A percentile compares a stretch with the other conserved stretches of the same genome.
These are phyloP conservation scores for Oscheius sp. DNA, from an alignment of 2,888 invertebrate species.

Conservation along the genomic window DNA sequence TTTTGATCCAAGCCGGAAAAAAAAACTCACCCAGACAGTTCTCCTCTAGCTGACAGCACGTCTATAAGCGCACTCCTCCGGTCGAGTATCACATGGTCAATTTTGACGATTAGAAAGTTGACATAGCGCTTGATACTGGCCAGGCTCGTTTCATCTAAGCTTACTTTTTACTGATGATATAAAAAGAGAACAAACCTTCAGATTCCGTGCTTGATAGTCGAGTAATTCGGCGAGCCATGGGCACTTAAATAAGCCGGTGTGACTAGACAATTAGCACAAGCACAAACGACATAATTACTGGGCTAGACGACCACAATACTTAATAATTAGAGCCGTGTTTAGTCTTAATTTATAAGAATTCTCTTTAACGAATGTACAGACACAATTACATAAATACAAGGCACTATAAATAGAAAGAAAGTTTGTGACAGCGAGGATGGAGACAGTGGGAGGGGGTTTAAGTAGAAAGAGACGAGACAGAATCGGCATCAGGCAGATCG, in stretches of 20 bases:
- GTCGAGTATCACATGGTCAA: slow-evolving; percentile 48
- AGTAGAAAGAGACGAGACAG: slow-evolving; percentile 10
- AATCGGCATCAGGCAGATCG: slow-evolving; percentile 29
- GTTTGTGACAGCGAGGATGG: neutral
- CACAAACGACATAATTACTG: too few relatives aligned
- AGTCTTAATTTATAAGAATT: too few relatives aligned
- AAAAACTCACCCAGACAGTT: slow-evolving; percentile 38
- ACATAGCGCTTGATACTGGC: slow-evolving; percentile 8
- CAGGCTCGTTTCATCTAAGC: slow-evolving; percentile 18
- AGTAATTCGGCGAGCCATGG: too few relatives aligned
- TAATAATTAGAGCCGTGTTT: too few relatives aligned
- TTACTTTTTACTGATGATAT: too few relatives aligned
- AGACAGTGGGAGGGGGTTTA: neutral
- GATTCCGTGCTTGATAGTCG: too few relatives aligned
- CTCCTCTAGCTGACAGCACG: slow-evolving; percentile 11
- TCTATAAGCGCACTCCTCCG: slow-evolving; percentile 6
- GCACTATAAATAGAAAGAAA: neutral
- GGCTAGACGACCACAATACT: too few relatives aligned
- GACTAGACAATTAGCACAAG: too few relatives aligned
- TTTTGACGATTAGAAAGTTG: slow-evolving; percentile 34
- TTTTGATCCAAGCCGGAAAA: neutral
- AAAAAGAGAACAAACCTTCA: too few relatives aligned
- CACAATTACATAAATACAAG: neutral
- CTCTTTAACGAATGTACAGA: neutral
- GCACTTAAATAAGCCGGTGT: too few relatives aligned